Evolutionary conservation across 1,140 invertebrate species (phyloP).

Genomic region (Pogonomyrmex barbatus): DNA sequence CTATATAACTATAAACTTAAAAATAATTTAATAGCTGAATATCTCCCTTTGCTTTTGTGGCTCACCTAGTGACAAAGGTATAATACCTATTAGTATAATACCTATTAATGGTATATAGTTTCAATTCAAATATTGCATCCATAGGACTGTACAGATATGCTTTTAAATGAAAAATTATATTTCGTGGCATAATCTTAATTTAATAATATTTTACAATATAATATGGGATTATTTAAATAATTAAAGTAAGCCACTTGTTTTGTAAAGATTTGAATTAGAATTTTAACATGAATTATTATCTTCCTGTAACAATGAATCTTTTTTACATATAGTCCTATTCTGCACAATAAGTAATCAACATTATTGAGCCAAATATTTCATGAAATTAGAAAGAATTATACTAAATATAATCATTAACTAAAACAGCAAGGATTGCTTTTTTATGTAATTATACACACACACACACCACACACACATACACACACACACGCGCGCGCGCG

Average conservation of each 20-base stretch:
- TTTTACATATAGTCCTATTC: conserved; percentile 64
- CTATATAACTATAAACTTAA: conserved; percentile 45
- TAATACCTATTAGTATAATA: background rate
- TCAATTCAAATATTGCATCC: conserved; percentile 38
- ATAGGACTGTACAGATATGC: conserved; percentile 34
- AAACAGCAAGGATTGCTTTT: conserved; percentile 5
- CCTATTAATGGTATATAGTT: conserved; percentile 51
- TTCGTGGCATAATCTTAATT: conserved; percentile 41
- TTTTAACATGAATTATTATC: conserved; percentile 64
- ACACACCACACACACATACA: too few species aligned
- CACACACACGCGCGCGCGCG: too few species aligned
- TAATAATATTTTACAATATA: conserved; percentile 38
- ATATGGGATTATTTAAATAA: conserved; percentile 44
- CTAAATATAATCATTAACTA: background rate
- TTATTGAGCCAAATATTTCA: conserved; percentile 3
- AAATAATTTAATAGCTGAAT: conserved; percentile 53
- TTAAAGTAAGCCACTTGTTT: conserved; percentile 44
- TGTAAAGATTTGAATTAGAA: conserved; percentile 57
- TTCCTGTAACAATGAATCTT: conserved; percentile 39
- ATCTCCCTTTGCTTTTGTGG: conserved; percentile 40
- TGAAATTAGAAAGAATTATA: conserved; percentile 17
- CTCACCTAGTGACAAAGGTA: conserved; percentile 51
- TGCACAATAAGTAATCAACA: conserved; percentile 20
- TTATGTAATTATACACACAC: background rate
- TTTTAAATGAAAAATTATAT: conserved; percentile 63